phyloP scores from a whole-genome alignment of 2,113 vertebrate species.

The Tachuris rubrigastra region DNA sequence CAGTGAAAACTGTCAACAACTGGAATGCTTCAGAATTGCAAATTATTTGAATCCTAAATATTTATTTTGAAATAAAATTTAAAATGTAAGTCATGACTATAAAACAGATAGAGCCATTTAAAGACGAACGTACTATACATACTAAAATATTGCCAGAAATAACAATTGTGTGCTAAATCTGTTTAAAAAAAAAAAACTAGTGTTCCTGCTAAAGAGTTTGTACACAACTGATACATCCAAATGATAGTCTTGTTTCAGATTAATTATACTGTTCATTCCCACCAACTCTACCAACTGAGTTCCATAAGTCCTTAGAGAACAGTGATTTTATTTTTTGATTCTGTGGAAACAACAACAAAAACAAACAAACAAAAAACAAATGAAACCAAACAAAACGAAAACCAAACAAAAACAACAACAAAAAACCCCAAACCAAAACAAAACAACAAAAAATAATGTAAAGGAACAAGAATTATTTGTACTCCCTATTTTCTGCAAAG shows the following conservation, averaged over 20 bases:
- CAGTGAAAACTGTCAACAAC: neutral
- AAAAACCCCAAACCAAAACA: no score
- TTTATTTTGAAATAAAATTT: slow-evolving; percentile 10
- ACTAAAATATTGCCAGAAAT: neutral
- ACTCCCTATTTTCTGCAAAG: neutral
- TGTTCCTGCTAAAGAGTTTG: neutral
- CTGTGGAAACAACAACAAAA: neutral
- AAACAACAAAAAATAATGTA: neutral
- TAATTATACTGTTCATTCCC: neutral
- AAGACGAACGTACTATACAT: neutral
- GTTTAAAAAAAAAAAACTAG: neutral
- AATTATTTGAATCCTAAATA: neutral
- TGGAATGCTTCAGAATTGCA: neutral
- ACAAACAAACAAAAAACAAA: no score
- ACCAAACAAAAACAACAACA: no score
- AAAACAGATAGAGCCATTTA: neutral
- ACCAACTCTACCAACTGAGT: neutral
- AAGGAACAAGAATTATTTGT: neutral
- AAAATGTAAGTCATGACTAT: neutral
- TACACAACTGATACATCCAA: neutral
- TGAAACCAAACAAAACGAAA: no score
- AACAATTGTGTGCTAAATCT: neutral
- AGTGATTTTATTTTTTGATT: neutral
- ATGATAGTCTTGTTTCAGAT: neutral
- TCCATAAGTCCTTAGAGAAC: neutral